Evolutionary conservation across 2,888 invertebrate genomes (phyloP), one percentile per base, ranked within the genome.

Genomic region (Petrolisthes cinctipes): DNA sequence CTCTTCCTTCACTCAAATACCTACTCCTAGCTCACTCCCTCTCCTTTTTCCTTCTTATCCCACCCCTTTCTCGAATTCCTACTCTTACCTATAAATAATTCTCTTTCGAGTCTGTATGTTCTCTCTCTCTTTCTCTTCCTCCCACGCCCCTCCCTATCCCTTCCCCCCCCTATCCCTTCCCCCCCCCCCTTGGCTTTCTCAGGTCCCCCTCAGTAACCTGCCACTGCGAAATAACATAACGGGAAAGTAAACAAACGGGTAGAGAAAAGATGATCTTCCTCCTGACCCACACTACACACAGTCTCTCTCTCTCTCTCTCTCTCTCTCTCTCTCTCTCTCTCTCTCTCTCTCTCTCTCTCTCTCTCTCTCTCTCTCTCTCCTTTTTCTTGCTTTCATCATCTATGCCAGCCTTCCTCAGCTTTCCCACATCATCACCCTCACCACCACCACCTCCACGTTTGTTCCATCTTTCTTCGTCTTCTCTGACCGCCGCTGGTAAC

Each of bases 201-300:
- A 37, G 37, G 23, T 57, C 61, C 80, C 57, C 56, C 57, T 57
- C 56, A 56, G 57, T 57, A 80, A 80, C 54, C 80, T 80, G 80
- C 80, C 56, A 56, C 80, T 56, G 80, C 56, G 56, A 51, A 80
- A 80, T 80, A 80, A 80, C 80, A 80, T 54, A 80, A 80, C 56
- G 14, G 80, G 54, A 80, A 80, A 51, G 80, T 80, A 80, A 80
- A 80, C 80, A 80, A 80, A 80, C 80, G 6, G 37, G 80, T 57
- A 56, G 80, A 54, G 57, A 56, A 17, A 61, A 61, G 61, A 61
- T 61, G 80, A 80, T 80, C 20, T 80, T 57, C 20, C 80, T 57
- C 80, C 56, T 56, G 56, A 17, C 23, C 7, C 17, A 80, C 80
- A n/a, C 56, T 56, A 73, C 82, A 17, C 9, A 61, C 71, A 14